Base-by-base conservation (phyloP, 1,140 invertebrate genomes). In the Liolophura sinensis region DNA sequence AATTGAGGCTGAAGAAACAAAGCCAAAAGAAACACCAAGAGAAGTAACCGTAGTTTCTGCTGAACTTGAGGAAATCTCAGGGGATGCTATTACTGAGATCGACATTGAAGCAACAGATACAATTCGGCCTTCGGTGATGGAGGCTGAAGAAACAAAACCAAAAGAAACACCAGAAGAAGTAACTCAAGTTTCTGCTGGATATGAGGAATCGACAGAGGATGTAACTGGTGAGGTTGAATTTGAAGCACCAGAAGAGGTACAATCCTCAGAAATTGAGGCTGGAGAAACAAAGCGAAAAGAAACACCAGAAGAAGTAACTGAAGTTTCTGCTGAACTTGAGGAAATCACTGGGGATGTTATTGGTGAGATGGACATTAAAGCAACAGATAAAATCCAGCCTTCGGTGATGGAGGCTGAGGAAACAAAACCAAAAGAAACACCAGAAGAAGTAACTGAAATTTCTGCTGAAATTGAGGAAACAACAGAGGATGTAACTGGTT, bases 401-500 rank as follows among this genome's bases (percentile, higher is more conserved):
- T 20, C 59, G 18, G 48, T 22, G 4, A 24, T 62, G 46, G 18
- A 60, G 18, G 52, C 49, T 31, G 65, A 70, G 20, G 40, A 51
- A 46, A 62, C 60, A 12, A 16, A 62, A 51, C 48, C 18, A 58
- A 22, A 51, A 51, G 69, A 70, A 12, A 16, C 56, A 51, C 48
- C 18, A 58, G 40, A 51, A 51, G 69, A 70, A 57, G 48, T 63
- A 40, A 61, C 24, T 22, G 3, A 54, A 54, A 54, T 54, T 59
- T 59, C 57, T 25, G n/a, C 20, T 22, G 22, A 59, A n/a, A 40
- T 9, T 40, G 31, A 40, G 9, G 31, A 40, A 40, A 40, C 31
- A 40, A 40, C 31, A 40, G 31, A 40, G 9, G 31, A 5, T 40
- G 31, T 3, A 9, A 40, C 31, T 3, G 3, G 31, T 40, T 3